These are phyloP conservation scores for Dichetophora obliterata DNA, from an alignment of 2,888 invertebrate species.

Conservation along the genomic window DNA sequence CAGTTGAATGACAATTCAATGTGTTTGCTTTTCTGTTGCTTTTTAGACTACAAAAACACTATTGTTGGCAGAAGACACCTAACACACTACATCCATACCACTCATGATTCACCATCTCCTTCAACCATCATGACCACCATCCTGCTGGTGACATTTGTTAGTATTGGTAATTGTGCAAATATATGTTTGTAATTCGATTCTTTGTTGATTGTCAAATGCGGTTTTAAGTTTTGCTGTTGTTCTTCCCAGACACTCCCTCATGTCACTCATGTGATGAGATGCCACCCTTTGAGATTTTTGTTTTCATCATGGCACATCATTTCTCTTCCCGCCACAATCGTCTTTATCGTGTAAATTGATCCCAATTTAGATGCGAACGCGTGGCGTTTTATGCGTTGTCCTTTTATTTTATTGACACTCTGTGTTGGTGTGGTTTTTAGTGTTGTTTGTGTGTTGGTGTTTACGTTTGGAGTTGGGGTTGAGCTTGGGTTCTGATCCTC, in stretches of 20 bases:
- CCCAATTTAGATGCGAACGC: slow-evolving; percentile 20
- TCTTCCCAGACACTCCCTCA: not conserved
- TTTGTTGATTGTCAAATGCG: slow-evolving; percentile 23
- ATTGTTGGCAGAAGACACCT: not conserved
- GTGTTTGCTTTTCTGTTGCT: slow-evolving; percentile 11
- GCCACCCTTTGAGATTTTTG: not conserved
- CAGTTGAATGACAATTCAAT: slow-evolving; percentile 13
- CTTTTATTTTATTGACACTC: slow-evolving; percentile 6
- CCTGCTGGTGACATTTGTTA: not conserved
- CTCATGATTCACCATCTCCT: too few species aligned
- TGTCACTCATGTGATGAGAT: not conserved
- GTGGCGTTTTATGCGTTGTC: slow-evolving; percentile 13
- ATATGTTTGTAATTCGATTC: slow-evolving; percentile 19
- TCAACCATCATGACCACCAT: not conserved
- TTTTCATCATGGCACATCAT: not conserved
- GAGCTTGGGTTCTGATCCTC: not conserved
- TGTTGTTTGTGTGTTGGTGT: not conserved
- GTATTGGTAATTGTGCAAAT: slow-evolving; percentile 9
- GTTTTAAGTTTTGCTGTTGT: slow-evolving; percentile 18
- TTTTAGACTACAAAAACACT: not conserved
- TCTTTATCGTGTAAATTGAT: slow-evolving; percentile 28
- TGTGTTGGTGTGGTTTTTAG: not conserved
- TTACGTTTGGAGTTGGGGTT: not conserved
- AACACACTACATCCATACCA: too few species aligned
- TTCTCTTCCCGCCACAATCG: not conserved